Evolutionary conservation across 2,888 invertebrate genomes (phyloP), one percentile per base, ranked within the genome.

Genomic region (Monochamus alternatus): DNA sequence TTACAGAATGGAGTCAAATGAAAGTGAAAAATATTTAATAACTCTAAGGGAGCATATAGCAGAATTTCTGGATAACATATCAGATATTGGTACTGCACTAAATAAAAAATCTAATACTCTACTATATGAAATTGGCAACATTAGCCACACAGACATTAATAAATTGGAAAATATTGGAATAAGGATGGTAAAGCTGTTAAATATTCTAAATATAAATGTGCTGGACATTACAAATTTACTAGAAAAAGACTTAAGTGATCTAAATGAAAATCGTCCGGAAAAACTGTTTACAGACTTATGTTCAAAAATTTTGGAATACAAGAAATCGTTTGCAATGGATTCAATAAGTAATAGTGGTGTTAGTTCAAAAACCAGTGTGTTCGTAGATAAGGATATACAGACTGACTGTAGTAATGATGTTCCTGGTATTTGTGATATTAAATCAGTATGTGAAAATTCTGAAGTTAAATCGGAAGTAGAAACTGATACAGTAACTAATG

Each of bases 251-350:
- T 44, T 74, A n/a, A 10, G 31, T 30, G 7, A 32, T 12, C 10
- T 74, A 10, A 77, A 76, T 68, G 10, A 32, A 10, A 38, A 63
- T 14, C 60, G 52, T 12, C 2, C 30, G 55, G 59, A 63, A 60
- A 59, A 60, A 44, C n/a, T 72, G 32, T 74, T 77, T 65, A 5
- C 14, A 7, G 44, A 77, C 0, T 63, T 77, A 55, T 44, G n/a
- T 52, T 52, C 74, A 10, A 66, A 68, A n/a, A 52, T 74, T 51
- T 55, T 67, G 14, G 70, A 72, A 10, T 74, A 68, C 30, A 71
- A 51, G 32, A 38, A 58, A 62, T 38, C 38, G n/a, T 10, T 32
- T 52, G 60, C 62, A 10, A 2, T 47, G 62, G 9, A n/a, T 3
- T 30, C 30, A 12, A 44, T 51, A 62, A 55, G 12, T 70, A 58